phyloP scores from a whole-genome alignment of 2,888 invertebrate genomes.

The Nomada fucata region DNA sequence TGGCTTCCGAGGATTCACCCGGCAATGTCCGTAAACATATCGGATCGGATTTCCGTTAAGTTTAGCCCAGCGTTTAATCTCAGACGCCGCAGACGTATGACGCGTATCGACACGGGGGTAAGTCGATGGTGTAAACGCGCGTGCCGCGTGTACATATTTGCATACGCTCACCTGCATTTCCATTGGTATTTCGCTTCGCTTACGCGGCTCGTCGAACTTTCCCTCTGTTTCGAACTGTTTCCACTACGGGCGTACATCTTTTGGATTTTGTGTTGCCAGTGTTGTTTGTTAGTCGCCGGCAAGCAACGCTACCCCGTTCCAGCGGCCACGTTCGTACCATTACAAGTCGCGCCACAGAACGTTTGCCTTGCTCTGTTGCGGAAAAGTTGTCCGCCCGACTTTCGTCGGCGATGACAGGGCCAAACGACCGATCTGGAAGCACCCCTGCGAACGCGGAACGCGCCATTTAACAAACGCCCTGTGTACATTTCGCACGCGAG shows the following conservation, averaged over 20 bases:
- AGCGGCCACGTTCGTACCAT: too few species aligned
- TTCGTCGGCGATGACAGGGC: background rate
- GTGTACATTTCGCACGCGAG: conserved; percentile 1
- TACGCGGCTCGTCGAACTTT: background rate
- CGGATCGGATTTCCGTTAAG: conserved; percentile 58
- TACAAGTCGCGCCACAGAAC: too few species aligned
- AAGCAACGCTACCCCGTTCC: too few species aligned
- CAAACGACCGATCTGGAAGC: background rate
- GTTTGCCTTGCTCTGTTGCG: too few species aligned
- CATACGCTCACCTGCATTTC: background rate
- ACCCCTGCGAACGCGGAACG: background rate
- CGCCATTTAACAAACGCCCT: conserved; percentile 28
- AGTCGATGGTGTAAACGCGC: conserved; percentile 10
- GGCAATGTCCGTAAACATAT: conserved; percentile 39
- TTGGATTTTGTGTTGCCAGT: too few species aligned
- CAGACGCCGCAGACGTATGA: conserved; percentile 19
- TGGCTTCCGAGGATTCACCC: conserved; percentile 50
- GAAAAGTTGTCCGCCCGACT: too few species aligned
- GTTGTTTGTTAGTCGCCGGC: too few species aligned
- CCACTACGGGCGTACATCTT: background rate
- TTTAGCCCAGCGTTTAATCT: conserved; percentile 43
- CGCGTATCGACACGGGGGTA: conserved; percentile 21
- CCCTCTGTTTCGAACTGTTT: background rate
- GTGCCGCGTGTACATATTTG: too few species aligned
- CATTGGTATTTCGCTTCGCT: conserved; percentile 14